Base-by-base conservation (phyloP, 2,888 invertebrate species). In the Amiota communis region DNA sequence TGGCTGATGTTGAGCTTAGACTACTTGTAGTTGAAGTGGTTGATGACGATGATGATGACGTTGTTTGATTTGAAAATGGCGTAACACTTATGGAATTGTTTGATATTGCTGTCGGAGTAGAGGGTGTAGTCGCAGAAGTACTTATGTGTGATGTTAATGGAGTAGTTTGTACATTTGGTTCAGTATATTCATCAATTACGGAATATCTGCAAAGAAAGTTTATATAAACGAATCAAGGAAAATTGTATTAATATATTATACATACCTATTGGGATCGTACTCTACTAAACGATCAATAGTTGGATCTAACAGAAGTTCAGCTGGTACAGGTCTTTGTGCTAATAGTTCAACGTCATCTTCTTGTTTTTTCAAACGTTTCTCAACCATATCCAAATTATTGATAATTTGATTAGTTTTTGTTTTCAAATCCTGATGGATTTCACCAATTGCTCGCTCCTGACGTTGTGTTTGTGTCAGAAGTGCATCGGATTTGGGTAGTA, bases 401-500 rank as follows among this genome's bases (percentile, higher is more conserved):
- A 96, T 96, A 70, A 96, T 96, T 80, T 95, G 93, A 89, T 96
- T 96, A 0, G 96, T 95, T 88, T 96, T 96, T 0, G 94, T 91
- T 77, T 95, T 92, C 56, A 96, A 90, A 87, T 96, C 96, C 73
- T 93, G 94, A 88, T 96, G 96, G 73, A 96, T 96, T 89, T 96
- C 95, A 51, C 93, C 95, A 78, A 96, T 96, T 0, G 96, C 96
- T 8, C 96, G 91, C 86, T 96, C 96, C 86, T 96, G 96, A 1
- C 96, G 91, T 84, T 96, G 96, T 0, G 95, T 96, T 88, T 96
- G 96, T 1, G 95, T 95, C 13, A 97, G 90, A 8, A 96, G 90
- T 81, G 96, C 95, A 86, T 96, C 96, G 0, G 96, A 96, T 89
- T 96, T 96, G 1, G 96, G 96, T 56, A 96, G 92, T 70, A 96